Base-by-base conservation (phyloP, 2,888 invertebrate species). In the Patella pellucida region DNA sequence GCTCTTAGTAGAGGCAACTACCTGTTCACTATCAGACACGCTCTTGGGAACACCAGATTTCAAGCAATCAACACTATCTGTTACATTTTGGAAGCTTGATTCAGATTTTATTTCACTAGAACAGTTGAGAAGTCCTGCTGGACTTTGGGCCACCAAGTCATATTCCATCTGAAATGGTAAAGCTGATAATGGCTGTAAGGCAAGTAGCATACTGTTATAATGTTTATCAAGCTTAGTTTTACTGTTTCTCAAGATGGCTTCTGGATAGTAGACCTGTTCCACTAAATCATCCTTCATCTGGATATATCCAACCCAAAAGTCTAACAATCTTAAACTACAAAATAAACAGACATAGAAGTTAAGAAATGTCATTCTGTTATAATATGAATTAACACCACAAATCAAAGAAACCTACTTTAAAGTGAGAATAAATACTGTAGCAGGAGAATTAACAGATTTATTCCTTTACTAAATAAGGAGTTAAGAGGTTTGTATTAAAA, bases 301-400 rank as follows among this genome's bases (percentile, higher is more conserved):
- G 73, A 97, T 93, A 89, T 96, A 96, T 76, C 95, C 95, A 81
- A 96, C 93, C 96, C 97, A 97, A 52, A 96, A 96, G 86, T 96
- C 96, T 83, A 97, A 92, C n/a, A 96, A 95, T 82, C 95, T 93
- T 75, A 96, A 94, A 91, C 95, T 95, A 92, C 12, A 23, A 72
- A 56, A 74, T 15, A 75, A 54, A n/a, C 52, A 52, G 41, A 41
- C 41, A 41, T 41, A 41, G 41, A 27, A 62, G 11, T 9, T 31
- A 14, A 52, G 15, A 71, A 71, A 54, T 3, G 1, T 69, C 14
- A n/a, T 51, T n/a, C n/a, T 27, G 56, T 9, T 41, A 41, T 41
- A 41, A 41, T 41, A 41, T 41, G 7, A 41, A 9, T 41, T 41
- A 9, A 41, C 41, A 41, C 41, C 41, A 41, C 41, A 41, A 41